phyloP scores from a whole-genome alignment of 2,113 vertebrate genomes.

The Eptesicus fuscus region DNA sequence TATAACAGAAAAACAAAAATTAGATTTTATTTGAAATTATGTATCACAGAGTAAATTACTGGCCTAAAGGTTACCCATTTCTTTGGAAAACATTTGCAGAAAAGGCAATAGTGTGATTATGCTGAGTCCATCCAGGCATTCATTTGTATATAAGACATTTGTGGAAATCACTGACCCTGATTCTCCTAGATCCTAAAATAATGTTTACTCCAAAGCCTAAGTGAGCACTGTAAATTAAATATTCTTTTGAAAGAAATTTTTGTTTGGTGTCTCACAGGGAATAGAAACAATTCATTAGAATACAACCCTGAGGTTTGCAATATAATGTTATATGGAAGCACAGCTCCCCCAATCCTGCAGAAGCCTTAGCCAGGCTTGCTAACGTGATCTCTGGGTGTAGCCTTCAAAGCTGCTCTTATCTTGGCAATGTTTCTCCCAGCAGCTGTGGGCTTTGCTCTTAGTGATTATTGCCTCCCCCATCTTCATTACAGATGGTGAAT shows the following conservation, averaged over 20 bases:
- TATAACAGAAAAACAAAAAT: neutral
- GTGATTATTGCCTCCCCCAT: neutral
- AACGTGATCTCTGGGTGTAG: neutral
- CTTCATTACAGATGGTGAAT: neutral
- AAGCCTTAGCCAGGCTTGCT: neutral
- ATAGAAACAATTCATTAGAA: constrained; percentile 25
- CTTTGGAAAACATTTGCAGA: neutral
- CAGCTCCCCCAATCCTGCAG: neutral
- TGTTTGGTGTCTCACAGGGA: neutral
- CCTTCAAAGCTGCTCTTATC: neutral
- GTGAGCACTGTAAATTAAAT: constrained; percentile 26
- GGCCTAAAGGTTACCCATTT: neutral
- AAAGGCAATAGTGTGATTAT: neutral
- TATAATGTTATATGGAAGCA: neutral
- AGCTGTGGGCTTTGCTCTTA: constrained; percentile 8
- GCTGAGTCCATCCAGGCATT: neutral
- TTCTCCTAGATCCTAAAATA: neutral
- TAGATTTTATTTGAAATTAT: neutral
- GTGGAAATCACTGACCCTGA: neutral
- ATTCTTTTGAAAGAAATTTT: constrained; percentile 1
- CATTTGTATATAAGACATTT: neutral
- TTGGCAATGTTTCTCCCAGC: neutral
- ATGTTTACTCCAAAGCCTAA: neutral
- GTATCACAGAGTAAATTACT: neutral
- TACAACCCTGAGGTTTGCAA: neutral